A percentile compares a stretch with the other conserved stretches of the same genome.
phyloP scores from a whole-genome alignment of 2,113 vertebrate genomes.

The Vulpes lagopus region DNA sequence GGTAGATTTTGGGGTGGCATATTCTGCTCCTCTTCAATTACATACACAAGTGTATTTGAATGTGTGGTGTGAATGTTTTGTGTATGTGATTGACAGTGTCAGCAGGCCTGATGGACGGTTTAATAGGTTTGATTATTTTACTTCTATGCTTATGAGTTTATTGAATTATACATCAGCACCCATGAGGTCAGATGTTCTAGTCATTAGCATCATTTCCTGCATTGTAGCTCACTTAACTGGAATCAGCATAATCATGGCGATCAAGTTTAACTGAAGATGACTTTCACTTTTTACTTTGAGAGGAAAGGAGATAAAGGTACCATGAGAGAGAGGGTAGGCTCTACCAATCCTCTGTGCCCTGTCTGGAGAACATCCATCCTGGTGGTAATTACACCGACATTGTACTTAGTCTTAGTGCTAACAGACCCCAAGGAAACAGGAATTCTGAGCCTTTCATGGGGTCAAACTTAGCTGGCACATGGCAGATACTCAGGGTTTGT shows the following conservation, averaged over 20 bases:
- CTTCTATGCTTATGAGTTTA: not conserved
- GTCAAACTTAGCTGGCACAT: not conserved
- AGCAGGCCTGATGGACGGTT: not conserved
- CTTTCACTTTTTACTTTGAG: not conserved
- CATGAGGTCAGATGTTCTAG: not conserved
- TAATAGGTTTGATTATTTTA: slow-evolving; percentile 43
- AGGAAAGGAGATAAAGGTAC: not conserved
- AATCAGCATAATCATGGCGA: not conserved
- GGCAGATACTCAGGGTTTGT: accelerated
- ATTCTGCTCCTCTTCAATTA: not conserved
- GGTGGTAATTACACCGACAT: accelerated
- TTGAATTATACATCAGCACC: not conserved
- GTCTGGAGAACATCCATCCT: no score
- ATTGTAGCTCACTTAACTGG: not conserved
- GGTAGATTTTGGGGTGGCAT: not conserved
- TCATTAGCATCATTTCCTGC: not conserved
- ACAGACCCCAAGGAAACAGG: accelerated
- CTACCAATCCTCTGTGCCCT: no score
- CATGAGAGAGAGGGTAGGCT: not conserved
- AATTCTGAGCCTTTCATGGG: accelerated
- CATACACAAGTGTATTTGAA: not conserved
- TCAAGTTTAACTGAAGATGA: not conserved
- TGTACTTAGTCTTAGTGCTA: not conserved
- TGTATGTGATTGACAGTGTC: not conserved
- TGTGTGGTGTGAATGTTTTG: not conserved